Base-by-base conservation (phyloP, 37 sponge, comb jelly and placozoan genomes). In the Theonella swinhoei region DNA sequence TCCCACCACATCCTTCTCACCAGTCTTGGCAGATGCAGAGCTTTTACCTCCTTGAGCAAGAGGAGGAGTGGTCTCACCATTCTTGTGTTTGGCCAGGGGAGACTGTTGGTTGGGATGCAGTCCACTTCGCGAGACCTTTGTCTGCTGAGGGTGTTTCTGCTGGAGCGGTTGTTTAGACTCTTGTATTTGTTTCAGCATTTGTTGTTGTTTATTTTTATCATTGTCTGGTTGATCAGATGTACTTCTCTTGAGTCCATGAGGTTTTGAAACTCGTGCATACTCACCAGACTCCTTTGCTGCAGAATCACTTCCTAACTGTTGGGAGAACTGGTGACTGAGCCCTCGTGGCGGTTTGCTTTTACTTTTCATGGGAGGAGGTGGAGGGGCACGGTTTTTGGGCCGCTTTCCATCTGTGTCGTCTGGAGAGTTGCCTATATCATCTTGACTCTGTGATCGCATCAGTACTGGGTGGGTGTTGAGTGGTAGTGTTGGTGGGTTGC, bases 371-470 rank as follows among this genome's bases (percentile, higher is more conserved):
- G 84, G 84, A 25, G 84, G 84, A 42, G 84, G 84, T 37, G 84
- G 84, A 34, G 84, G 84, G 24, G 84, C 84, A 23, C 76, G 66
- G 36, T 83, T 75, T 58, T 42, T 64, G 4, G 84, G 78, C 22
- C 65, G 64, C 26, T 42, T n/a, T 14, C 76, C 76, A 23, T 73
- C 74, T 33, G 39, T 24, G 25, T 25, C 37, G 11, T 5, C 34
- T 29, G 30, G 2, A 20, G 31, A 29, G 33, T 68, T 22, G 14
- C 67, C 76, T 17, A 42, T 0, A 0, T 74, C 59, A 34, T 24
- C 1, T 39, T 26, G 32, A 64, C 84, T 83, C 58, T 74, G 76
- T 8, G 84, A 75, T 40, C 74, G 74, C 68, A 64, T 83, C 47
- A 83, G 26, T 2, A 34, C 68, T 30, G 84, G 84, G 58, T 83